Percentiles rank a stretch among this genome's conserved stretches.
Evolutionary conservation across 2,888 invertebrate genomes (phyloP).

Genomic region (Cacoxenus indagator): DNA sequence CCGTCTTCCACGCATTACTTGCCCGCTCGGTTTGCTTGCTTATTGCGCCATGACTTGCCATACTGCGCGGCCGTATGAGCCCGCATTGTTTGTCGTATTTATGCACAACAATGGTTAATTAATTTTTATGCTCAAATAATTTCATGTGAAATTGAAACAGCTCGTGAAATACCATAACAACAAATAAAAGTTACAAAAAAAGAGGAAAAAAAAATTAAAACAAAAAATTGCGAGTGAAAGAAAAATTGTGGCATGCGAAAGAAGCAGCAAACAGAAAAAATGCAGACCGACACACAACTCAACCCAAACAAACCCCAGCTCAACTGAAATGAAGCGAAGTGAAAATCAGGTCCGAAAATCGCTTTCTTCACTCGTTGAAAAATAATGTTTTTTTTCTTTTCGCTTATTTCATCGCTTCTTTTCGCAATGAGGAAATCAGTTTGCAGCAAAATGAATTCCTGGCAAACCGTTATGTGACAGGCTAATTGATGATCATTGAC

Average conservation of each 20-base stretch:
- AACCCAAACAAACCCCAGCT: no score
- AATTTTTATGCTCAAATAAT: conserved; percentile 35
- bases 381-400: not conserved
- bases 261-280: not conserved
- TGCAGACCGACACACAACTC: no score
- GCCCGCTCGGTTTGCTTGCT: not conserved
- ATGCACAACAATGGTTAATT: conserved; percentile 30
- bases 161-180: not conserved
- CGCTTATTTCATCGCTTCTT: not conserved
- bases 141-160: conserved; percentile 26
- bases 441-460: not conserved
- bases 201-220: not conserved
- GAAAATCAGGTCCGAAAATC: no score
- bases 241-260: no score
- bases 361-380: no score
- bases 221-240: conserved; percentile 25
- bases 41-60: not conserved
- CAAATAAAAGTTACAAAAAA: not conserved
- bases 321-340: no score
- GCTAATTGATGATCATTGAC: not conserved
- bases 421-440: not conserved
- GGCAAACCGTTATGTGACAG: not conserved
- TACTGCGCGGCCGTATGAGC: not conserved
- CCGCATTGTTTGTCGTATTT: conserved; percentile 1
- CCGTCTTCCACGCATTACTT: not conserved